Evolutionary conservation across 2,797 vertebrate genomes (phyloP), one percentile per base, ranked within the genome.

Genomic region (Sebastes steindachneri): DNA sequence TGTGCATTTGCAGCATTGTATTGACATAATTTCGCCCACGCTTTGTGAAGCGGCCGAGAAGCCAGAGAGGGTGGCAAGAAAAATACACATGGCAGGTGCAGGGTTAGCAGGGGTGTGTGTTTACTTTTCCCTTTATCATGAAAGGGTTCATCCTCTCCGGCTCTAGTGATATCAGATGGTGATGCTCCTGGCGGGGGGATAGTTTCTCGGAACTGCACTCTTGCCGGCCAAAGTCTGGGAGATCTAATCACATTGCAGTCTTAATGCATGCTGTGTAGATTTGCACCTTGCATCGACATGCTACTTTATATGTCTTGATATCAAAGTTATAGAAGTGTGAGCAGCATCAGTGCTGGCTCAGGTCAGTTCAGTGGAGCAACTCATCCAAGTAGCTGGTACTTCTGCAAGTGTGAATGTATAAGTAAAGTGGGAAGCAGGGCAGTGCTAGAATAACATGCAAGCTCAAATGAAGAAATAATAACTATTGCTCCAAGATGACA

Each of bases 181-280:
- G 62, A n/a, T 23, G 57, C 54, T 71, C 25, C 29, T 31, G 28
- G 60, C 66, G 55, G 72, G 54, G 23, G 58, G 29, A 25, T 54
- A n/a, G 17, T 59, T 68, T 78, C 66, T 76, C 53, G 68, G 72
- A 26, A 77, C 3, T 68, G 58, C 51, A 67, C 60, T 74, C 58
- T 45, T 28, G 4, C 60, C 17, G 48, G 19, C 77, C 15, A 29
- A 69, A 19, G 48, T 21, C 59, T 7, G 21, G 53, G 53, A 68
- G 31, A 51, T 48, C 9, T 77, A 76, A 79, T 74, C 63, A 68
- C 51, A 48, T 53, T 41, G 37, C 25, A 11, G 37, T 17, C 31
- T 33, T 54, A 66, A 65, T 80, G 63, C 64, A 6, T 4, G 8
- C 41, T 8, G 35, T 45, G 21, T 25, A 35, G 57, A 55, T 71